Evolutionary conservation across 1,140 invertebrate species (phyloP).

Genomic region (Temnothorax curvispinosus): DNA sequence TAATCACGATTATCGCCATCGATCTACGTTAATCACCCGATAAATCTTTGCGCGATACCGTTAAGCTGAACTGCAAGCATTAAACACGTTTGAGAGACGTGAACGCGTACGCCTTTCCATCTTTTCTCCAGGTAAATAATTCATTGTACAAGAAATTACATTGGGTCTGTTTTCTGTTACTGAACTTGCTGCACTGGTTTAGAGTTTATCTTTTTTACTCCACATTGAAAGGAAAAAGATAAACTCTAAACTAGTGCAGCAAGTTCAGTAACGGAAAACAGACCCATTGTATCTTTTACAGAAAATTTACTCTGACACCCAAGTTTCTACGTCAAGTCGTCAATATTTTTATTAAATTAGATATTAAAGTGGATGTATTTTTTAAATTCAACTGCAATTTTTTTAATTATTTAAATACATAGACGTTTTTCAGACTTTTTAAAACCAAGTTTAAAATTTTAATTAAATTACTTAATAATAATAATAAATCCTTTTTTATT

Average conservation of each 20-base stretch:
- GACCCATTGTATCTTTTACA: background rate
- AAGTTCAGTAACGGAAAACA: too few species aligned
- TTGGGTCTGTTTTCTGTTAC: too few species aligned
- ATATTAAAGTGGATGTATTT: background rate
- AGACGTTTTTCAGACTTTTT: background rate
- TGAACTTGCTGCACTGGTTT: too few species aligned
- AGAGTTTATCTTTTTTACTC: too few species aligned
- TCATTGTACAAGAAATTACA: background rate
- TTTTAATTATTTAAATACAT: background rate
- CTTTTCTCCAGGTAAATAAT: background rate
- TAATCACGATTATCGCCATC: conserved; percentile 31
- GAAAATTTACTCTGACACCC: background rate
- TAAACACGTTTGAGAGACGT: background rate
- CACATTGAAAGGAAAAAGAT: too few species aligned
- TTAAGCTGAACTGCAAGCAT: background rate
- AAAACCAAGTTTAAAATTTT: background rate
- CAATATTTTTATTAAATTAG: conserved; percentile 3
- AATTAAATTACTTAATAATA: conserved; percentile 7
- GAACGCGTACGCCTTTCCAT: background rate
- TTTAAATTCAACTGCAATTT: background rate
- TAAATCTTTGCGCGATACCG: background rate
- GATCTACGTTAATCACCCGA: conserved; percentile 16
- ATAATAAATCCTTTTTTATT: background rate
- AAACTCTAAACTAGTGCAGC: too few species aligned
- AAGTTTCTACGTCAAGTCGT: background rate